Evolutionary conservation across 2,888 invertebrate species (phyloP), one percentile per base, ranked within the genome.

Genomic region (Scelioninae gen. 1): DNA sequence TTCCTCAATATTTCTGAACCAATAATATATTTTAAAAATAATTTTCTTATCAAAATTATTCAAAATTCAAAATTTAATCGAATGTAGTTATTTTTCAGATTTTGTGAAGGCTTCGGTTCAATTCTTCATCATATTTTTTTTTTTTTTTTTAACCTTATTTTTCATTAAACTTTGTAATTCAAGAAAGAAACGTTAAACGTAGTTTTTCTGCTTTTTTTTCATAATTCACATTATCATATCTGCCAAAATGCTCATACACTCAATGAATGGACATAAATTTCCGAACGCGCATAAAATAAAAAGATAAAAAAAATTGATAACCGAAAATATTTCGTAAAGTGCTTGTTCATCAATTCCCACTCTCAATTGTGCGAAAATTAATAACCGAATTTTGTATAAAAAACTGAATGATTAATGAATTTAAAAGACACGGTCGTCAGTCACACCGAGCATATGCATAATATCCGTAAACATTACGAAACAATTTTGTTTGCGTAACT

Each of bases 391-490:
- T 71, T 49, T 55, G 34, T 38, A 51, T 16, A 43, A 60, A 49
- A 60, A 71, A 11, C 5, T 6, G 29, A 49, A 71, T 58, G 58
- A 60, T 71, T 60, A 71, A 71, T 60, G 71, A 49, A 58, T 60
- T 60, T 49, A 13, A 60, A 51, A 49, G 51, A 7, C 53, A 47
- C 58, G 45, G 1, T 72, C 72, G 38, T 69, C 38, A 40, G n/a
- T 71, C 40, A 34, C 40, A 45, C 38, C 15, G 9, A 49, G 10
- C 15, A 10, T 34, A 71, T 51, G 29, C 38, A 56, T 72, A 72
- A 60, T 72, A 60, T 62, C 60, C 72, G 72, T 62, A 72, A 72
- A 72, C 62, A 72, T 72, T 72, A 43, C 72, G 62, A 72, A 60
- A 72, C 62, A 32, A 13, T 58, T 60, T 72, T 43, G 56, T 53